phyloP scores from a whole-genome alignment of 2,797 vertebrate species.

The Kryptolebias ocellatus region DNA sequence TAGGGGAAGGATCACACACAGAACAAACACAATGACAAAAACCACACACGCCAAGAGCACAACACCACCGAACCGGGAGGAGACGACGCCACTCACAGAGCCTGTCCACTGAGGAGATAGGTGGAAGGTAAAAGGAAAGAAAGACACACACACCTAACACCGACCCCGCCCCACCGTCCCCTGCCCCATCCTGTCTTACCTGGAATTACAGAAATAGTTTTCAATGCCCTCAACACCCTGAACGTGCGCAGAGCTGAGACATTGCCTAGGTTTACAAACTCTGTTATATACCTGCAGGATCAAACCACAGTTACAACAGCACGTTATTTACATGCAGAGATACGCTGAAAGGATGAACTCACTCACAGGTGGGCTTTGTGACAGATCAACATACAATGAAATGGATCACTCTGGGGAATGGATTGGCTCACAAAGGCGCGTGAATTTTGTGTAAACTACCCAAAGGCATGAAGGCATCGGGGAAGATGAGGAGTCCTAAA shows the following conservation, averaged over 20 bases:
- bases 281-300: constrained; percentile 99
- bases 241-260: constrained; percentile 99
- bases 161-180: constrained; percentile 82
- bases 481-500: constrained; percentile 32
- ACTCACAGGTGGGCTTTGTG: constrained; percentile 40
- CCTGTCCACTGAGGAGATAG: constrained; percentile 88
- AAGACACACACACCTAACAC: constrained; percentile 93
- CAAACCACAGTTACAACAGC: constrained; percentile 97
- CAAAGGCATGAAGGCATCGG: background rate
- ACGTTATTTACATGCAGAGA: constrained; percentile 73
- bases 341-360: constrained; percentile 35
- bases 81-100: constrained; percentile 94
- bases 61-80: constrained; percentile 84
- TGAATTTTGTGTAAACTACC: constrained; percentile 9
- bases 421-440: constrained; percentile 7
- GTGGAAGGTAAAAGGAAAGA: constrained; percentile 83
- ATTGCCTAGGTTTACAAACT: constrained; percentile 99
- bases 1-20: constrained; percentile 99
- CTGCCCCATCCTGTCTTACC: constrained; percentile 88
- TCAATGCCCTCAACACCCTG: constrained; percentile 99
- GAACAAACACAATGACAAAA: constrained; percentile 93
- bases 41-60: constrained; percentile 93
- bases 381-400: constrained; percentile 15
- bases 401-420: constrained; percentile 3
- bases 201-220: constrained; percentile 99